Evolutionary conservation across 2,888 invertebrate species (phyloP).

Genomic region (Caenorhabditis drosophilae): DNA sequence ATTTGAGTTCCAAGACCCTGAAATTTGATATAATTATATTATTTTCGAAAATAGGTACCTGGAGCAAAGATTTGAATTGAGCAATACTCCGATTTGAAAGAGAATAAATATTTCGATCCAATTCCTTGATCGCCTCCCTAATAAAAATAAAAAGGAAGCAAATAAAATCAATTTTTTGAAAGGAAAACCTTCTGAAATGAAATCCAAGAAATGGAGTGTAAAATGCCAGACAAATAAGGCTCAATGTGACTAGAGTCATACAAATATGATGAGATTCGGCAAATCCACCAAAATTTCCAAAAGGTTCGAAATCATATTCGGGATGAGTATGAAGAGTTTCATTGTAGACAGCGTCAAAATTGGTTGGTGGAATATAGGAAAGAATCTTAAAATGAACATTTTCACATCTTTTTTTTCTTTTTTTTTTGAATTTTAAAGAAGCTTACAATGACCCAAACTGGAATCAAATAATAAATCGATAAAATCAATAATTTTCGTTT

Average conservation of each 20-base stretch:
- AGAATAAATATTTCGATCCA: not conserved
- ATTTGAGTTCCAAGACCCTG: slow-evolving; percentile 18
- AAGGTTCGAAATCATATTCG: not conserved
- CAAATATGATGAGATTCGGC: not conserved
- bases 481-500: slow-evolving; percentile 7
- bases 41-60: too few species aligned
- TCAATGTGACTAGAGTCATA: not conserved
- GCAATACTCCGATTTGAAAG: not conserved
- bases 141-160: not conserved
- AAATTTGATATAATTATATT: too few species aligned
- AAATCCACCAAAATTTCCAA: not conserved
- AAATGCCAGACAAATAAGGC: not conserved
- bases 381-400: slow-evolving; percentile 3
- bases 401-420: too few species aligned
- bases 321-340: not conserved
- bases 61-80: not conserved
- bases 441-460: slow-evolving; percentile 8
- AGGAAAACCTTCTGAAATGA: not conserved
- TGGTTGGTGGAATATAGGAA: not conserved
- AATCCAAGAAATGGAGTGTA: not conserved
- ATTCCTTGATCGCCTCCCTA: not conserved
- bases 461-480: slow-evolving; percentile 7
- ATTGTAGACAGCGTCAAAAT: not conserved
- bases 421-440: too few species aligned
- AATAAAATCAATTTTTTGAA: not conserved